These are phyloP conservation scores for Cephalopterus ornatus DNA, from an alignment of 2,113 vertebrate species.

Conservation along the genomic window DNA sequence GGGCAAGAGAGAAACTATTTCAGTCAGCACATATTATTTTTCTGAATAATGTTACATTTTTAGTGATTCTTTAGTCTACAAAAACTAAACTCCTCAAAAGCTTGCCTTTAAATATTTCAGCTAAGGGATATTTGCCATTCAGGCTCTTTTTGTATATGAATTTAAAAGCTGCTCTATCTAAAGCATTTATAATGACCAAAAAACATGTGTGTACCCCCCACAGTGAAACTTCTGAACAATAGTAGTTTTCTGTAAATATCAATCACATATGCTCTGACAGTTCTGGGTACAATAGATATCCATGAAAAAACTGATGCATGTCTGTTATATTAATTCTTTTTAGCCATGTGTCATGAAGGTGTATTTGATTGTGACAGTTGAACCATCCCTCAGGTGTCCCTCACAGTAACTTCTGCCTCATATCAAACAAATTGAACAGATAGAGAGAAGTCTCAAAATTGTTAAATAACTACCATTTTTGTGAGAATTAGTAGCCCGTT, in stretches of 20 bases:
- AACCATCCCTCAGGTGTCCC: neutral
- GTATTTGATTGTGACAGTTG: neutral
- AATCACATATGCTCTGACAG: neutral
- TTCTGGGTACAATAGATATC: neutral
- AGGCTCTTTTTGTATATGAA: neutral
- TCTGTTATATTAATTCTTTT: neutral
- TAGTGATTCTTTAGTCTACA: neutral
- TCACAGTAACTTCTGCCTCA: neutral
- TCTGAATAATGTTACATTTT: neutral
- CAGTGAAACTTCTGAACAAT: neutral
- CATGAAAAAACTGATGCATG: neutral
- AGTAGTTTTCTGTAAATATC: neutral
- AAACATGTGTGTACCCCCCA: neutral
- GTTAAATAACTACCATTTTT: neutral
- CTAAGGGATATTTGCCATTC: neutral
- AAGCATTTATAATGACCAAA: neutral
- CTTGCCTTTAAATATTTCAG: neutral
- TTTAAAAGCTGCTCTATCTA: neutral
- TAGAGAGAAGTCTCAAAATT: neutral
- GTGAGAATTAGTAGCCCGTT: neutral
- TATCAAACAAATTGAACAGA: neutral
- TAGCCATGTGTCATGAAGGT: neutral
- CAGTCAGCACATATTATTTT: slow-evolving; percentile 34
- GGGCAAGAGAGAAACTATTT: slow-evolving; percentile 43
- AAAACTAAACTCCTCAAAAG: neutral